These are phyloP conservation scores for Eupithecia insigniata DNA, from an alignment of 2,888 invertebrate genomes.

Conservation along the genomic window DNA sequence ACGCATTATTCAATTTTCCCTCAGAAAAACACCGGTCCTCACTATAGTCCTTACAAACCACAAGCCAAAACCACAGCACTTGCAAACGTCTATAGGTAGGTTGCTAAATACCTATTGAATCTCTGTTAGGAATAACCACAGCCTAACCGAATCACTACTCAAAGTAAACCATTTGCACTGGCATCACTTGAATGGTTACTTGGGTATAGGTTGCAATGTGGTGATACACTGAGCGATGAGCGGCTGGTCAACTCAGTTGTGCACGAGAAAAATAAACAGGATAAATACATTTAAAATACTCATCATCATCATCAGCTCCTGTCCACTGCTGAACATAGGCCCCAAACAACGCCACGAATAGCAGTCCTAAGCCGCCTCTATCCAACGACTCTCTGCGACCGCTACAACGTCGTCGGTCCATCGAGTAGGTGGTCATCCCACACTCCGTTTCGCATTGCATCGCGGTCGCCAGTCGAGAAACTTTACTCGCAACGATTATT, in stretches of 20 bases:
- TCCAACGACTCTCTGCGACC: no score
- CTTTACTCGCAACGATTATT: no score
- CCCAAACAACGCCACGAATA: no score
- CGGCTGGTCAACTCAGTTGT: not conserved
- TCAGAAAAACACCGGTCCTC: not conserved
- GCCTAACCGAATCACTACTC: constrained; percentile 4
- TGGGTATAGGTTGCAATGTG: not conserved
- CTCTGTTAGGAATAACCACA: constrained; percentile 7
- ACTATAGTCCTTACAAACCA: not conserved
- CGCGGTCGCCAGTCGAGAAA: no score
- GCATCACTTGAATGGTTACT: constrained; percentile 8
- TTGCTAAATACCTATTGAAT: not conserved
- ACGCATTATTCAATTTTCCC: not conserved
- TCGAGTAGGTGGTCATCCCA: no score
- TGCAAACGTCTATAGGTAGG: not conserved
- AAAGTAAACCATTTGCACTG: constrained; percentile 15
- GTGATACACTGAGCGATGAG: constrained; percentile 3
- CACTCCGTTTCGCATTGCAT: no score
- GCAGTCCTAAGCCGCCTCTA: no score
- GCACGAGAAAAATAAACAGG: no score
- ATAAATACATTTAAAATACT: no score
- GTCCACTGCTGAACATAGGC: no score
- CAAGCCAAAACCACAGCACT: not conserved
- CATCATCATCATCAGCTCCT: no score
- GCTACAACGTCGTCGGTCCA: no score